Evolutionary conservation across 2,113 vertebrate species (phyloP), one percentile per base, ranked within the genome.

Genomic region (Pluvialis apricaria): DNA sequence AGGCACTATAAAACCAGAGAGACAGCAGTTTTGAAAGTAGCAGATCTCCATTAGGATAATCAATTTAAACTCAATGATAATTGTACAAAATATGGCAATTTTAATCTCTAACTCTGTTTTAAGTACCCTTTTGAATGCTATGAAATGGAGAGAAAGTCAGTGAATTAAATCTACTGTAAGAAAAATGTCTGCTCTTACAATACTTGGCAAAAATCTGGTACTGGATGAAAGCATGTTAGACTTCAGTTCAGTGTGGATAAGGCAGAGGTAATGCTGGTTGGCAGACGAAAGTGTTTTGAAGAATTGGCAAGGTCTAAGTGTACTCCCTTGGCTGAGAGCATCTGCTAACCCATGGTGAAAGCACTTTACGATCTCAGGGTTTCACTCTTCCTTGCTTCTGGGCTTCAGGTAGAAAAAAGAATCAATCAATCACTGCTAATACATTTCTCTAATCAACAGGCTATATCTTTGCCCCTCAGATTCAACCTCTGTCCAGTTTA

Each of bases 301-400:
- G 94, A 87, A 94, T 16, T 96, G 96, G 89, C 96, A 95, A 81
- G 78, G 89, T 80, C 82, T 82, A 73, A 82, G 87, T 92, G 58
- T 51, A 65, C 83, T 95, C 94, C 86, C 82, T 97, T 92, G 89
- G 86, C 95, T 94, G 84, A 60, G 32, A 94, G 86, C 89, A 95
- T 95, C 93, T 96, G 95, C 91, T 90, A 92, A 91, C 54, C 89
- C 62, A 52, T 7, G 29, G 84, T 12, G 21, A 90, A 94, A 83
- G 71, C 60, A 87, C 51, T 92, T 90, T 20, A 77, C 70, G 77
- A 90, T 80, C 75, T 90, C 82, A 40, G 57, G 34, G 45, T 92
- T 86, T 64, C 49, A 36, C 44, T 95, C 45, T 70, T 80, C 54
- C 70, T 84, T 82, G 34, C 55, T 72, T 66, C 44, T 51, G 76